Base-by-base conservation (phyloP, 2,888 invertebrate species). In the Crocallis elinguaria region DNA sequence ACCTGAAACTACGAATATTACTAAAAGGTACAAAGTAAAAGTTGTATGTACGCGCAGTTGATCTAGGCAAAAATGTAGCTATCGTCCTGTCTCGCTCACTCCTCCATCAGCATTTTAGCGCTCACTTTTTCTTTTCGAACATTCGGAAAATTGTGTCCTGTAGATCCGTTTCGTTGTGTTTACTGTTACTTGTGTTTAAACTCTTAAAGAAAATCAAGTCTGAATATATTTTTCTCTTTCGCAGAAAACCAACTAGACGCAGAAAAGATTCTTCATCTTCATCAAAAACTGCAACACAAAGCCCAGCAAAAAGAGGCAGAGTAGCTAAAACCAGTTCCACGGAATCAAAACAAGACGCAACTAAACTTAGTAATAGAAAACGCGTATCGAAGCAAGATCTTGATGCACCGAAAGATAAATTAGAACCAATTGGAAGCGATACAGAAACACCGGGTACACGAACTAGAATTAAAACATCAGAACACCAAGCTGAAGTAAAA, bases 11-110 rank as follows among this genome's bases (percentile, higher is more conserved):
- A 12, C 5, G 9, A 78, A 82, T 51, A 64, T 79, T 5, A 81
- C 78, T 9, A 75, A 68, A 64, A 80, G 86, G 86, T 86, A 71
- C 3, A 8, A 3, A 5, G 5, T 23, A 8, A 23, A 23, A 23
- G 8, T 23, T 8, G 8, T 23, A 7, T 23, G 5, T 23, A 4
- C 19, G 3, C 19, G 19, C 19, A 19, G 19, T 5, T n/a, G n/a
- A n/a, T n/a, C n/a, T n/a, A n/a, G n/a, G n/a, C n/a, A n/a, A n/a
- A n/a, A n/a, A n/a, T n/a, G n/a, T n/a, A n/a, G n/a, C n/a, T n/a
- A n/a, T n/a, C n/a, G n/a, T n/a, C n/a, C n/a, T n/a, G n/a, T n/a
- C n/a, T n/a, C n/a, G n/a, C n/a, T n/a, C n/a, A n/a, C n/a, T n/a
- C n/a, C n/a, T n/a, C n/a, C n/a, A n/a, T n/a, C n/a, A n/a, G n/a